Base-by-base conservation (phyloP, 2,888 invertebrate genomes). In the Artemia sinica region DNA sequence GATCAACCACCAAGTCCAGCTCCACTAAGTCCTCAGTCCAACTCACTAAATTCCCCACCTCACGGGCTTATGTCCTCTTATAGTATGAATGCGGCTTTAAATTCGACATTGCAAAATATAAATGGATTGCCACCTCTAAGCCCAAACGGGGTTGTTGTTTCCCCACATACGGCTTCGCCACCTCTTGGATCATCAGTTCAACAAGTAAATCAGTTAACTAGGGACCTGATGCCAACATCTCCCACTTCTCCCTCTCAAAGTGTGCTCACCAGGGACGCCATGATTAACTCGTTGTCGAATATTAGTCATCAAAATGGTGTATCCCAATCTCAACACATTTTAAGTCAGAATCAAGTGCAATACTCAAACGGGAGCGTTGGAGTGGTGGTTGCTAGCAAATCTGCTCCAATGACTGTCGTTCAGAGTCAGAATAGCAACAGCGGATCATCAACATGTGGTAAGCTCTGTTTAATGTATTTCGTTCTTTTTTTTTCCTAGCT, bases 1-100 rank as follows among this genome's bases (percentile, higher is more conserved):
- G 74, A 73, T 11, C 74, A 74, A 14, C 73, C 79, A 51, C 81
- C 81, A 74, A 85, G 87, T 74, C 86, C 87, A 5, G 85, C 82
- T 68, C 58, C 58, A 8, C 76, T 84, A n/a, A 84, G 84, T 75
- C 84, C 84, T 18, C 83, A 84, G 63, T 84, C 84, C 58, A 81
- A 81, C n/a, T 83, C 84, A 8, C 77, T 84, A 66, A 82, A 84
- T 75, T 84, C 84, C 14, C 84, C 87, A 14, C 81, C 80, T 71
- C 66, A 68, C 66, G 66, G 68, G 14, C 13, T 68, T 7, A 41
- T 68, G 49, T 58, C 68, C 11, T 58, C 52, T 8, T 69, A 69
- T 14, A 68, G 65, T 49, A 68, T 70, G 68, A 66, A 49, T 18
- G 65, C 69, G 18, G 41, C 69, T 28, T 50, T 69, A 66, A 65